phyloP scores from a whole-genome alignment of 2,113 vertebrate genomes.

The Python bivittatus region DNA sequence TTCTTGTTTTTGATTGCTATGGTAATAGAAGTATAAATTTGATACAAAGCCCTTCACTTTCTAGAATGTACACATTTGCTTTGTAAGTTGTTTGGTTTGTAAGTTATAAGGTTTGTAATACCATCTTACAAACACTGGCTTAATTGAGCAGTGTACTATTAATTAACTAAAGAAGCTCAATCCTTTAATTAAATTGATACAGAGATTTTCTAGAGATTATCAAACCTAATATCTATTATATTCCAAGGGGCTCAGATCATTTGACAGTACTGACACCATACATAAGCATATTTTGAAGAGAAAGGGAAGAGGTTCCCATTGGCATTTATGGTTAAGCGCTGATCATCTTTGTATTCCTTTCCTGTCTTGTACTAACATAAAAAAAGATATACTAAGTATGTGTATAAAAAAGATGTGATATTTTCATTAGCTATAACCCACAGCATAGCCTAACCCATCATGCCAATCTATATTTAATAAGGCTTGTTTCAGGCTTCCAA shows the following conservation, averaged over 20 bases:
- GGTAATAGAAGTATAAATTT: constrained; percentile 52
- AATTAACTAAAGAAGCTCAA: constrained; percentile 62
- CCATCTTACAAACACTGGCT: constrained; percentile 69
- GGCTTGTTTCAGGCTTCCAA: neutral
- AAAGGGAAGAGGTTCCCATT: neutral
- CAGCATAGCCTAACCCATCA: neutral
- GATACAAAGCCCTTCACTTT: constrained; percentile 52
- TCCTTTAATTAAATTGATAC: constrained; percentile 56
- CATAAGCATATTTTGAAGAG: neutral
- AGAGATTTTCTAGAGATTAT: constrained; percentile 62
- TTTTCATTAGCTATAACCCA: neutral
- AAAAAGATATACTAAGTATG: neutral
- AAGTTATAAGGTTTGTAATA: constrained; percentile 56
- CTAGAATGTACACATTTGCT: constrained; percentile 55
- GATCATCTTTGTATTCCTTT: neutral
- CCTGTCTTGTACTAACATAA: neutral
- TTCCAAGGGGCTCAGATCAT: constrained; percentile 35
- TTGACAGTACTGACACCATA: constrained; percentile 19
- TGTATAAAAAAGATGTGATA: neutral
- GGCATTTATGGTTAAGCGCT: neutral
- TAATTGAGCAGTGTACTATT: constrained; percentile 70
- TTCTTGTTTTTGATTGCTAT: constrained; percentile 1
- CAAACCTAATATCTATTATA: constrained; percentile 61
- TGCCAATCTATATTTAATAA: neutral
- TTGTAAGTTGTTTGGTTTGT: too few species aligned